Percentiles rank a stretch among this genome's conserved stretches.
Conservation (phyloP, 2,113 vertebrate genomes). For the Onychostruthus taczanowskii region DNA sequence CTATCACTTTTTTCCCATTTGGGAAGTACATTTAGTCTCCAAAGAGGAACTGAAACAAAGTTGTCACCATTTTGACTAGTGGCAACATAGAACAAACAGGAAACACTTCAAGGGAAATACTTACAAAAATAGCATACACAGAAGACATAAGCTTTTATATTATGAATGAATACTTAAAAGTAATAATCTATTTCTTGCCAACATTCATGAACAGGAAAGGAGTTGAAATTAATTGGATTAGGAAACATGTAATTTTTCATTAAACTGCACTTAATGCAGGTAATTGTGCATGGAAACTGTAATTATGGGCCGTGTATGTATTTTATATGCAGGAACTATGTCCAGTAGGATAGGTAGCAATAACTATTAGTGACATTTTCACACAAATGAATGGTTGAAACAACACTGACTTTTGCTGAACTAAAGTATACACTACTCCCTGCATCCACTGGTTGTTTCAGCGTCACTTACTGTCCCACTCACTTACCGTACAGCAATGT, state of each 20-base stretch:
- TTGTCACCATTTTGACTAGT: background rate
- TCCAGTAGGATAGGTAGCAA: background rate
- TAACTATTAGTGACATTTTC: background rate
- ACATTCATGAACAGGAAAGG: background rate
- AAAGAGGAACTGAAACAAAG: constrained; percentile 11
- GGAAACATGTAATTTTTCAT: background rate
- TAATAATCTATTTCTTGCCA: background rate
- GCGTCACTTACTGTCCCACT: background rate
- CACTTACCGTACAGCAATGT: background rate
- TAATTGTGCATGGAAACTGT: background rate
- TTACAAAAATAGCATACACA: background rate
- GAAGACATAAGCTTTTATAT: background rate
- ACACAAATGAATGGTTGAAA: background rate
- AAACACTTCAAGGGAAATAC: constrained; percentile 37
- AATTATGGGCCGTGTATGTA: background rate
- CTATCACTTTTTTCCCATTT: background rate
- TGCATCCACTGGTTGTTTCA: background rate
- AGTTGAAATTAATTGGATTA: background rate
- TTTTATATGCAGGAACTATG: background rate
- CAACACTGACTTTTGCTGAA: background rate
- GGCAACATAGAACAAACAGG: background rate
- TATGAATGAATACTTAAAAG: background rate
- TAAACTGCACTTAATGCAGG: background rate
- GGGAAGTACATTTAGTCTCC: background rate
- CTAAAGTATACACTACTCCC: background rate